Base-by-base conservation (phyloP, 2,113 vertebrate genomes). In the Sphaerodactylus townsendi region DNA sequence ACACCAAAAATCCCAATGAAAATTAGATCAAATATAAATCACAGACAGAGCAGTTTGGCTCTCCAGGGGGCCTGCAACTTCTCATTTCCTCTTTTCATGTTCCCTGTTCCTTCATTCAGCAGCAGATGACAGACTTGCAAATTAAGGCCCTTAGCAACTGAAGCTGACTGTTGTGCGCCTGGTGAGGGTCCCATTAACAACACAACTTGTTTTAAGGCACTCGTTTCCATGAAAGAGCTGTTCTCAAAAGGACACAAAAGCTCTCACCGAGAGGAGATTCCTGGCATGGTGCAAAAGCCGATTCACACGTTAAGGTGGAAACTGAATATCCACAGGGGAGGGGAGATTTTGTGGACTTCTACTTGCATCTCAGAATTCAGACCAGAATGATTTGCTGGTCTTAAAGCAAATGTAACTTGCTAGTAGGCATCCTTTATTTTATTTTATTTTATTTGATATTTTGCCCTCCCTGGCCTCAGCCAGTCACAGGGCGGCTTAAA, bases 211-310 rank as follows among this genome's bases (percentile, higher is more conserved):
- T 8, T 33, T 82, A 59, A 66, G 91, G 33, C 77, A 86, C 65
- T 37, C 75, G 77, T 89, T 91, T 84, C 73, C 37, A 64, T 77
- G 86, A 41, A 46, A 88, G 44, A 85, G 21, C 70, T 25, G 25
- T 0, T 25, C 89, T 94, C 68, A 70, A 10, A 90, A 84, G 82
- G 5, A 3, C 28, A 73, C 82, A 50, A 64, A 81, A 89, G 56
- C 59, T 83, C 73, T 76, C 35, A 30, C 10, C 37, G 41, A 59
- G 33, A 39, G 33, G 48, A 35, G 70, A 56, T 21, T 44, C 21
- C 28, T 10, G 37, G 41, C 81, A 28, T 10, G 23, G 33, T 5
- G n/a, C 37, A 64, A 25, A 39, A 13, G 7, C 33, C 64, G 37
- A 2, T 62, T 62, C 19, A 9, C 15, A 44, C 10, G 10, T 59